phyloP scores from a whole-genome alignment of 1,140 invertebrate species.

The Drosophila leontia region DNA sequence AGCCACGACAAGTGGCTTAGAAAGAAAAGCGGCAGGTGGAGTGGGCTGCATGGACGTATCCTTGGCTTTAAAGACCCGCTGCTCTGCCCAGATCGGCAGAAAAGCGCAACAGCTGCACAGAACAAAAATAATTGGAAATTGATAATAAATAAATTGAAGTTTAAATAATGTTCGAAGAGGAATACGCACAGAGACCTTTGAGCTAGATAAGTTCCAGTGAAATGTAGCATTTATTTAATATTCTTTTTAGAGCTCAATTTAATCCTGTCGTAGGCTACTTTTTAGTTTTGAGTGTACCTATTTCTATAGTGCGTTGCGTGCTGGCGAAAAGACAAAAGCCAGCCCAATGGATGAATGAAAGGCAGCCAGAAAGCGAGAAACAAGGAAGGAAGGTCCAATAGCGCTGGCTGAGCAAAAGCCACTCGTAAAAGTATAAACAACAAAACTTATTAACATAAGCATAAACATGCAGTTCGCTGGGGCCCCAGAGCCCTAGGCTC shows the following conservation, averaged over 20 bases:
- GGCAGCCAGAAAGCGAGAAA: constrained; percentile 57
- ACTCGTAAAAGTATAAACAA: constrained; percentile 71
- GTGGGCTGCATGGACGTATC: constrained; percentile 22
- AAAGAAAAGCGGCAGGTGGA: constrained; percentile 29
- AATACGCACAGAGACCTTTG: neutral
- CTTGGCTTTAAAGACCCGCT: constrained; percentile 30
- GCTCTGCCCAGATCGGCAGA: constrained; percentile 17
- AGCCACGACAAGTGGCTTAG: constrained; percentile 53
- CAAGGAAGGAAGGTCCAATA: constrained; percentile 55
- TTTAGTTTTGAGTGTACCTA: neutral
- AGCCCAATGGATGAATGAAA: constrained; percentile 48
- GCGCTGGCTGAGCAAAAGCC: constrained; percentile 30
- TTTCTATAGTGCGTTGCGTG: constrained; percentile 52
- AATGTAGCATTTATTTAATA: neutral
- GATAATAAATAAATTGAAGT: neutral
- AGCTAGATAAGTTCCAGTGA: neutral
- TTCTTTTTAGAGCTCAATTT: neutral
- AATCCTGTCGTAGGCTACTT: fast-evolving
- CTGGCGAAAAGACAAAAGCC: constrained; percentile 53
- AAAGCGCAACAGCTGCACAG: constrained; percentile 14
- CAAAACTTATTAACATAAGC: constrained; percentile 79
- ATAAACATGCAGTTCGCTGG: constrained; percentile 65
- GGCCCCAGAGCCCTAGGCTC: constrained; percentile 22
- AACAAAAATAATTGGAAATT: neutral
- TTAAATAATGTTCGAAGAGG: neutral